A percentile compares a stretch with the other conserved stretches of the same genome.
These are phyloP conservation scores for Hylomyscus alleni DNA, from an alignment of 2,797 vertebrate species.

Conservation along the genomic window DNA sequence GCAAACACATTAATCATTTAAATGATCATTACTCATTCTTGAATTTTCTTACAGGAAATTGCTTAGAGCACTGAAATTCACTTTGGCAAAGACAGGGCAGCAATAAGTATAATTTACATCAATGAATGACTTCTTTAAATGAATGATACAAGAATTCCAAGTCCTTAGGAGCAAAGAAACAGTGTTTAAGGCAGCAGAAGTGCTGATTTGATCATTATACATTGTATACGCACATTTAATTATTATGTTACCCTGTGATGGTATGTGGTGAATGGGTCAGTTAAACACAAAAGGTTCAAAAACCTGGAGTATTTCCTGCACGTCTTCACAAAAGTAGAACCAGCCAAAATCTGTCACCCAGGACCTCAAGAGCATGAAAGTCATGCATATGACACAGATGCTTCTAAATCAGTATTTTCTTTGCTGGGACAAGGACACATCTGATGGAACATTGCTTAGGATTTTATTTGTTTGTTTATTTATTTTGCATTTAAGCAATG, in stretches of 20 bases:
- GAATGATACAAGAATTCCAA: not conserved
- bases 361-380: not conserved
- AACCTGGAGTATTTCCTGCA: not conserved
- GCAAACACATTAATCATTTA: not conserved
- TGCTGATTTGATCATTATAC: not conserved
- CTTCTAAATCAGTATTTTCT: not conserved
- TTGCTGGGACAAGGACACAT: not conserved
- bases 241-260: not conserved
- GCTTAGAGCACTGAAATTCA: constrained; percentile 1
- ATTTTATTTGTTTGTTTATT: not conserved
- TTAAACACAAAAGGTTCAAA: not conserved
- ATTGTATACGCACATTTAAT: not conserved
- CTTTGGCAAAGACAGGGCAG: not conserved
- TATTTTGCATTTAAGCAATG: not conserved
- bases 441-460: not conserved
- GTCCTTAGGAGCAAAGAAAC: not conserved
- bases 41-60: constrained; percentile 8
- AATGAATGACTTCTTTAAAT: not conserved
- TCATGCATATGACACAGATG: not conserved
- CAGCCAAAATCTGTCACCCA: not conserved
- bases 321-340: not conserved
- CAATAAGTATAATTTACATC: not conserved
- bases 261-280: not conserved
- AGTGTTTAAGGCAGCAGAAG: not conserved
- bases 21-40: constrained; percentile 9